phyloP scores from a whole-genome alignment of 2,888 invertebrate species.

The Macrophya alboannulata region DNA sequence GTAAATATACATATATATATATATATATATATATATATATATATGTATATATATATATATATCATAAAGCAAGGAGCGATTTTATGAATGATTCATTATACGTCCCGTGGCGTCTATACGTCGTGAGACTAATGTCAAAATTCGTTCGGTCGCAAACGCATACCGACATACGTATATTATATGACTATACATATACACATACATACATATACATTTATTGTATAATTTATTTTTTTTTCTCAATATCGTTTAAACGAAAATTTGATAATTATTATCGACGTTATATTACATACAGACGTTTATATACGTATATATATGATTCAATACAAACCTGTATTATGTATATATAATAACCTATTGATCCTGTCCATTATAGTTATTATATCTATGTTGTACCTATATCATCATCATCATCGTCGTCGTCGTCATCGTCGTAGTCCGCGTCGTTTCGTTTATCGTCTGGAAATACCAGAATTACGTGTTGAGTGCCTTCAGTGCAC shows the following conservation, averaged over 20 bases:
- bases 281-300: not conserved
- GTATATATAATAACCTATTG: no score
- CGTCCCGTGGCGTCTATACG: slow-evolving; percentile 23
- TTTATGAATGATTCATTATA: slow-evolving; percentile 52
- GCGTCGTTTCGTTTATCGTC: not conserved
- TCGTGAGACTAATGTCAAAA: slow-evolving; percentile 43
- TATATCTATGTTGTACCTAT: not conserved
- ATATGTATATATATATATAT: not conserved
- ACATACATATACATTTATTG: not conserved
- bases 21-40: not conserved
- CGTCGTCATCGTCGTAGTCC: not conserved
- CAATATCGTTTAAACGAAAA: not conserved
- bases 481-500: not conserved
- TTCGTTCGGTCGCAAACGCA: not conserved
- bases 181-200: no score
- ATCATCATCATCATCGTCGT: not conserved
- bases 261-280: not conserved
- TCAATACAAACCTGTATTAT: no score
- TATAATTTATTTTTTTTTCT: not conserved
- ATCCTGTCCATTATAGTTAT: not conserved
- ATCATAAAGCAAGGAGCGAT: not conserved
- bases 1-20: not conserved
- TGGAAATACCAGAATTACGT: slow-evolving; percentile 4
- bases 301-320: no score
- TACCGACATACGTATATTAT: not conserved